Base-by-base conservation (phyloP, 2,113 vertebrate genomes). In the Sakesphorus luctuosus region DNA sequence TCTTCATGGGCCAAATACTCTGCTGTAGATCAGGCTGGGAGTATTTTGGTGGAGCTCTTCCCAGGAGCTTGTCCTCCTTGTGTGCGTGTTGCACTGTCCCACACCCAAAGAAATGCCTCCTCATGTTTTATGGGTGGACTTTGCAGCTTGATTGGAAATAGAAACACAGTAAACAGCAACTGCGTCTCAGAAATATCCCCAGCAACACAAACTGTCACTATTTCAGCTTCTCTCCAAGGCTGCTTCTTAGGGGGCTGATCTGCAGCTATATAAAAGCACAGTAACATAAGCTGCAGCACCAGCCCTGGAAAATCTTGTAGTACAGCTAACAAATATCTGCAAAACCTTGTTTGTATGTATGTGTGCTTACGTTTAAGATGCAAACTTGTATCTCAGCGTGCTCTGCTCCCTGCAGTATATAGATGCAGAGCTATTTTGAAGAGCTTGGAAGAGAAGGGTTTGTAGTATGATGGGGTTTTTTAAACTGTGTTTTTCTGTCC, bases 331-430 rank as follows among this genome's bases (percentile, higher is more conserved):
- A 94, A 85, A 72, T 88, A 88, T 28, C 92, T 93, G 77, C 80
- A 89, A 91, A 96, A 92, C 84, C 86, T 94, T 94, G 95, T 96
- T 95, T 91, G 89, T 94, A 82, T 93, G 87, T 86, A 76, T 95
- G 90, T 84, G 89, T 24, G 38, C 87, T 87, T 95, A 73, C 13
- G 17, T 93, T 94, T 90, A 78, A 94, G 94, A 89, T 97, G 78
- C 92, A 92, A 77, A 93, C 77, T 82, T 94, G 50, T 40, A 84
- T 94, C 87, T 74, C 72, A 93, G 69, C 67, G 53, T 88, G 83
- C 61, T 77, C 2, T 5, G 56, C 90, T 95, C 76, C 83, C 83
- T 7, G 61, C 90, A 78, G 62, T 92, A 91, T 76, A 85, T 69
- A 78, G 92, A 87, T 87, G 88, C 77, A 91, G 69, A 96, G 93